Base-by-base conservation (phyloP, 2,888 invertebrate genomes). In the Drosophila yooni region DNA sequence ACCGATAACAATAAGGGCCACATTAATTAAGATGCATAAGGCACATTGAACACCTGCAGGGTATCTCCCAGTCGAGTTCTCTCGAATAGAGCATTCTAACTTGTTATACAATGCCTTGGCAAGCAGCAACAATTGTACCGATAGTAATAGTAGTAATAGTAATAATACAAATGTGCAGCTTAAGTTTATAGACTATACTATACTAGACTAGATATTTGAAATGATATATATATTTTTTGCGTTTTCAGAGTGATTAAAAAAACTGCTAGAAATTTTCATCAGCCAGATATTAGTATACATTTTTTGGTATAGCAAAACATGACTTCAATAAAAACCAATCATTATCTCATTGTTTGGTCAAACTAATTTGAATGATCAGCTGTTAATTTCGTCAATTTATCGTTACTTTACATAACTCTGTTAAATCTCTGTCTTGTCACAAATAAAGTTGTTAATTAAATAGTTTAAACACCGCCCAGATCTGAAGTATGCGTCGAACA, bases 91-190 rank as follows among this genome's bases (percentile, higher is more conserved):
- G n/a, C 7, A 1, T 8, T 8, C 15, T 4, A 2, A 2, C 56
- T 21, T 18, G 46, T 58, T 54, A 58, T 25, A 48, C 67, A 68
- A 68, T 54, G 21, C 33, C 27, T 67, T 13, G 15, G 31, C 53
- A 46, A 36, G 2, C 50, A 15, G 31, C 38, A 57, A 43, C 74
- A 62, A 46, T 73, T 73, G 18, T 34, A 27, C n/a, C 38, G 53
- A 34, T 33, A 11, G 4, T 11, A 33, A 33, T 11, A 33, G 21
- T 21, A 21, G 21, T 21, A 21, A 34, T 33, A 11, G 11, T 11
- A 33, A 33, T 11, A 33, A 6, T n/a, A 2, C 5, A n/a, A 40
- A n/a, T n/a, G n/a, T n/a, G 2, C n/a, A n/a, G 40, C 10, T 10
- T n/a, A n/a, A 40, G 2, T 40, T 40, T 40, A n/a, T 10, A n/a